Evolutionary conservation across 1,140 invertebrate species (phyloP).

Genomic region (Phocides pigmalion): DNA sequence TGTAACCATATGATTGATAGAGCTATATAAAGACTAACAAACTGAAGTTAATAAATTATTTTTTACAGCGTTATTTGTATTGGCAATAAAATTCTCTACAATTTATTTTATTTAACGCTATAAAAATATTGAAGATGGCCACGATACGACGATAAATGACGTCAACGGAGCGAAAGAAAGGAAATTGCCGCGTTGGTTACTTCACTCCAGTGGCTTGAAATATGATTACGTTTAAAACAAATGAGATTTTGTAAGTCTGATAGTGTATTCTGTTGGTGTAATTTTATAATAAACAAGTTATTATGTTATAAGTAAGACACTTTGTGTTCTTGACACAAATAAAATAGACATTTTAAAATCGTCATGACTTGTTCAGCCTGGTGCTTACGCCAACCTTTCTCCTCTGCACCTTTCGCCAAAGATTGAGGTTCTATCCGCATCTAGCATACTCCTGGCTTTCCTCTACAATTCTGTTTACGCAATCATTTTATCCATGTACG

Average conservation of each 20-base stretch:
- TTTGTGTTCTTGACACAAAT: too few species aligned
- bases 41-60: background rate
- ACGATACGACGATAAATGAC: conserved; percentile 6
- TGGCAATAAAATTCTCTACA: background rate
- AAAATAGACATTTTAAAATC: too few species aligned
- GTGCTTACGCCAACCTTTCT: too few species aligned
- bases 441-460: too few species aligned
- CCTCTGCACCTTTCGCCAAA: too few species aligned
- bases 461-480: too few species aligned
- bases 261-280: background rate
- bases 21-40: background rate
- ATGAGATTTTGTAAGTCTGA: background rate
- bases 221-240: conserved; percentile 5
- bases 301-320: too few species aligned
- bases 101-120: conserved; percentile 7
- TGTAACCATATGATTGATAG: conserved; percentile 1
- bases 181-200: conserved; percentile 14
- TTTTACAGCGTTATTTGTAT: background rate
- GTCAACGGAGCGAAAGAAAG: conserved; percentile 8
- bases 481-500: too few species aligned
- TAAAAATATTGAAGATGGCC: conserved; percentile 8
- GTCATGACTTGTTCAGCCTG: too few species aligned
- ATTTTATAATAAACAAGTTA: conserved; percentile 1
- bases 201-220: background rate
- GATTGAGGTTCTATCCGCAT: too few species aligned